These are phyloP conservation scores for Pachyrhynchus sulphureomaculatus DNA, from an alignment of 1,140 invertebrate genomes.

Conservation along the genomic window DNA sequence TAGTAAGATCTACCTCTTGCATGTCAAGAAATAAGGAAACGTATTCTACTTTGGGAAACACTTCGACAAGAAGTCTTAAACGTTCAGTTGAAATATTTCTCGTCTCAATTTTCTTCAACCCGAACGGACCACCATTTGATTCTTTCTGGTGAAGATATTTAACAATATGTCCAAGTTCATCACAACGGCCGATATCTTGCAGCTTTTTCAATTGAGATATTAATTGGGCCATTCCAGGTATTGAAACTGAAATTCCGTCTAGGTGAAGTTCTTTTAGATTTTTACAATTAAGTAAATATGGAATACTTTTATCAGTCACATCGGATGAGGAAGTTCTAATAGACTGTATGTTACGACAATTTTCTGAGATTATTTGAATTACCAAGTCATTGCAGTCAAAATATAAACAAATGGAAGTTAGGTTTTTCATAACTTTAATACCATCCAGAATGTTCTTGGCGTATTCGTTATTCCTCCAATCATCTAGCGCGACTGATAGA, in stretches of 20 bases:
- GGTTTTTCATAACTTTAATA: constrained; percentile 57
- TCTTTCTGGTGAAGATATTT: constrained; percentile 60
- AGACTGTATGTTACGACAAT: constrained; percentile 60
- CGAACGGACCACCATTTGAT: constrained; percentile 55
- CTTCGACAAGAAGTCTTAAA: constrained; percentile 61
- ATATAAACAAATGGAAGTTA: constrained; percentile 65
- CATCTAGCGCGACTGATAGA: constrained; percentile 66
- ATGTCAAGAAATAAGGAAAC: constrained; percentile 67
- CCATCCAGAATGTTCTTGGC: constrained; percentile 53
- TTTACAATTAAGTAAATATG: constrained; percentile 59
- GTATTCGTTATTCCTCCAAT: constrained; percentile 68
- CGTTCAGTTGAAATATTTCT: constrained; percentile 62
- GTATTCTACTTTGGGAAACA: constrained; percentile 64
- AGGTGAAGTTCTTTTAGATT: constrained; percentile 62
- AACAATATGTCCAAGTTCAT: constrained; percentile 65
- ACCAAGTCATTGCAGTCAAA: constrained; percentile 72
- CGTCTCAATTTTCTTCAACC: constrained; percentile 62
- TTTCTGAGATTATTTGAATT: constrained; percentile 59
- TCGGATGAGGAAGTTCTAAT: constrained; percentile 69
- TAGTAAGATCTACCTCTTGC: constrained; percentile 62
- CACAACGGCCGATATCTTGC: constrained; percentile 68
- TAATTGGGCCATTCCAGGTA: constrained; percentile 62
- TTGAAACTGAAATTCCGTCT: constrained; percentile 63
- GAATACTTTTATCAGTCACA: constrained; percentile 67
- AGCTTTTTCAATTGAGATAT: constrained; percentile 60